phyloP scores from a whole-genome alignment of 2,113 vertebrate genomes.

The Bungarus multicinctus region DNA sequence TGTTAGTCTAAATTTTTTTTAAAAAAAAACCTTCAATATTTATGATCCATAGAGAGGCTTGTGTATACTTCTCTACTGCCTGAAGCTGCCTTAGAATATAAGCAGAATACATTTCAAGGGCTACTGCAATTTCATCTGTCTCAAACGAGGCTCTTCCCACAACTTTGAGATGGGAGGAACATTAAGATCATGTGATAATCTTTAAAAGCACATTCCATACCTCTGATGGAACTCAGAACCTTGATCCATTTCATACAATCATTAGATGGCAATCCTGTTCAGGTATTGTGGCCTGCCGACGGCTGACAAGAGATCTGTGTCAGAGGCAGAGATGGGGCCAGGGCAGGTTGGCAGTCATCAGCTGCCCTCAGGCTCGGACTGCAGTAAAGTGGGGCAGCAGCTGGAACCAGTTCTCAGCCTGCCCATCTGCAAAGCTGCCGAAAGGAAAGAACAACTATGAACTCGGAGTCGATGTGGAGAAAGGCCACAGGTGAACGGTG shows the following conservation, averaged over 20 bases:
- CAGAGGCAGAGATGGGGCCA: too few species aligned
- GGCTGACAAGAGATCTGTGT: too few species aligned
- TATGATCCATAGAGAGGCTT: neutral
- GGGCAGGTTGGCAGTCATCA: too few species aligned
- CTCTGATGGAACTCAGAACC: neutral
- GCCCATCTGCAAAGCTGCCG: too few species aligned
- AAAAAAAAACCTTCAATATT: slow-evolving; percentile 24
- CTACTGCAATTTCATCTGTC: slow-evolving; percentile 16
- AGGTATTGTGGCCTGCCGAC: neutral
- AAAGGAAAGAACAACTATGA: too few species aligned
- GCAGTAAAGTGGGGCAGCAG: too few species aligned
- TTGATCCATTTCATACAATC: neutral
- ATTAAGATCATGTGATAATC: neutral
- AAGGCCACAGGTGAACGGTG: too few species aligned
- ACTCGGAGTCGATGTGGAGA: too few species aligned
- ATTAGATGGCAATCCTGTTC: neutral
- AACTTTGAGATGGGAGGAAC: neutral
- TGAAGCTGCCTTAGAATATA: slow-evolving; percentile 24
- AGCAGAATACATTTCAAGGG: neutral
- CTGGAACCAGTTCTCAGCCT: too few species aligned
- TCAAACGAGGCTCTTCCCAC: neutral
- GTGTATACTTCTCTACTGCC: neutral
- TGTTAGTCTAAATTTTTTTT: neutral
- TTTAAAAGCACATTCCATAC: neutral
- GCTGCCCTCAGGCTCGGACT: too few species aligned